Conservation (phyloP, 2,113 vertebrate genomes). For the Ciconia stormi region DNA sequence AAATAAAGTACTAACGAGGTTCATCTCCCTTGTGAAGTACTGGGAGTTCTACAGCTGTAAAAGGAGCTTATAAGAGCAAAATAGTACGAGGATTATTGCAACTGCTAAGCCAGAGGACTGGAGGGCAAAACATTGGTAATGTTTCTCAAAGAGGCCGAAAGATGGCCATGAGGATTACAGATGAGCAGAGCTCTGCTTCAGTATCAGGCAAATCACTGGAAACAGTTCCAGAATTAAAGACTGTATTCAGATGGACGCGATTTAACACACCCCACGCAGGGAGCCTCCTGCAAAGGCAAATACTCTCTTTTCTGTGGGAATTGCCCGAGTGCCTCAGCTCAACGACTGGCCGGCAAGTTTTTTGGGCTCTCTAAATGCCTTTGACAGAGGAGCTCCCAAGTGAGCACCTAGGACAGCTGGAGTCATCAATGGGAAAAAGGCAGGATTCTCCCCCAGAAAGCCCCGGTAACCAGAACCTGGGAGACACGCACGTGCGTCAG, state of each 20-base stretch:
- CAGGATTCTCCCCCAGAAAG: background rate
- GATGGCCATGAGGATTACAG: background rate
- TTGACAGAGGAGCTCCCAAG: background rate
- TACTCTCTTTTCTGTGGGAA: background rate
- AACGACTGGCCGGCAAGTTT: background rate
- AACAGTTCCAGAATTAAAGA: background rate
- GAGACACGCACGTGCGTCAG: background rate
- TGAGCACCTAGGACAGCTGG: background rate
- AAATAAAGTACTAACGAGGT: background rate
- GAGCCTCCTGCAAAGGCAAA: constrained; percentile 15
- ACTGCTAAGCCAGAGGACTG: background rate
- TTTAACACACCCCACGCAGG: background rate
- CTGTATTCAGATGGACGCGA: background rate
- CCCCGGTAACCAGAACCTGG: background rate
- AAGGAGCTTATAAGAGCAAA: background rate
- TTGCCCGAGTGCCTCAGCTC: background rate
- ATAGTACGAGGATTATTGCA: background rate
- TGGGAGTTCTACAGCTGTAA: background rate
- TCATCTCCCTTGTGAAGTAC: background rate
- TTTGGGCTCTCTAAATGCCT: background rate
- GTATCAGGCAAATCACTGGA: background rate
- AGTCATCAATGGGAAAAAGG: background rate
- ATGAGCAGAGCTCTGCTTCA: background rate
- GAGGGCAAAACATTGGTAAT: background rate
- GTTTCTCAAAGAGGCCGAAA: background rate